Conservation (phyloP, 1,140 invertebrate species). For the Leptinotarsa undecemlineata region DNA sequence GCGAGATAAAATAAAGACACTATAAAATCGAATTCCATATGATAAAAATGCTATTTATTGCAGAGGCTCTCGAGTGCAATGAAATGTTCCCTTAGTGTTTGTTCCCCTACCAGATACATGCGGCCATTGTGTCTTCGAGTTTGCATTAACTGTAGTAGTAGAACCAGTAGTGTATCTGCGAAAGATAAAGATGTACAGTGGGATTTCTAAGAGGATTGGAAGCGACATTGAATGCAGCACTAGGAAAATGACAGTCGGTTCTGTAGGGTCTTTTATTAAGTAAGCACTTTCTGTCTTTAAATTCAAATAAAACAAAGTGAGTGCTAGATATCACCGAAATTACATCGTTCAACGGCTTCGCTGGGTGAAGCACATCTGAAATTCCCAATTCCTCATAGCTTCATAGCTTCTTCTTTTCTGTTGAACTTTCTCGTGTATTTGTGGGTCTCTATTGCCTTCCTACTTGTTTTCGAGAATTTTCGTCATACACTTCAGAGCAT, state of each 20-base stretch:
- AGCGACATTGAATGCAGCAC: neutral
- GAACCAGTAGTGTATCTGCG: neutral
- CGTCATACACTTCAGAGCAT: too few relatives aligned
- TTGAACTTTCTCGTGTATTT: too few relatives aligned
- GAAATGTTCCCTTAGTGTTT: neutral
- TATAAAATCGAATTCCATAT: neutral
- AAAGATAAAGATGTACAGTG: neutral
- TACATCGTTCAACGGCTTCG: too few relatives aligned
- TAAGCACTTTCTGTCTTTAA: too few relatives aligned
- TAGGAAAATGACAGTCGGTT: neutral
- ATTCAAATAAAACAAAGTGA: too few relatives aligned
- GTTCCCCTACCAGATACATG: neutral
- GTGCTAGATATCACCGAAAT: too few relatives aligned
- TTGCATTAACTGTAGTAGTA: neutral
- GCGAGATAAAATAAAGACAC: neutral
- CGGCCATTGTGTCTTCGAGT: neutral
- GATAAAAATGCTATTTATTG: neutral
- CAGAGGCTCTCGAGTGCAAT: neutral
- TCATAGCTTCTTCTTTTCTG: too few relatives aligned
- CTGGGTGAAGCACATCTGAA: too few relatives aligned
- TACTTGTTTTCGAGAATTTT: too few relatives aligned
- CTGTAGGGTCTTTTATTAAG: too few relatives aligned
- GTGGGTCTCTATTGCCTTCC: too few relatives aligned
- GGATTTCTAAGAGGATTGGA: neutral
- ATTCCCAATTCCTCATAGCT: too few relatives aligned